Evolutionary conservation across 2,113 vertebrate genomes (phyloP).

Genomic region (Caloenas nicobarica): DNA sequence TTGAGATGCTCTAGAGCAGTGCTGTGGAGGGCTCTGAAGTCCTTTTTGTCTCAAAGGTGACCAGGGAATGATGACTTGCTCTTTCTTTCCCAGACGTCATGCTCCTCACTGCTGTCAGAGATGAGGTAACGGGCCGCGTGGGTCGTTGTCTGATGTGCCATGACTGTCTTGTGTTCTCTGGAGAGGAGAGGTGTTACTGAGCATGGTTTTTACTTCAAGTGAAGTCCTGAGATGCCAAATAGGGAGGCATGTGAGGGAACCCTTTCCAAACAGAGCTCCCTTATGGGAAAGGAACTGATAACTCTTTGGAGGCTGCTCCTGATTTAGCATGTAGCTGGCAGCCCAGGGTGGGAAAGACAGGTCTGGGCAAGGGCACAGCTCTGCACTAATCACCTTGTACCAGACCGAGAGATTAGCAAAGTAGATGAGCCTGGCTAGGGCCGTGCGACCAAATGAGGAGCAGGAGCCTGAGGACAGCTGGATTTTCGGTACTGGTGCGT

Average conservation of each 20-base stretch:
- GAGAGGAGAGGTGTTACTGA: neutral
- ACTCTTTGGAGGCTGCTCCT: neutral
- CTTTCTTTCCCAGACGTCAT: neutral
- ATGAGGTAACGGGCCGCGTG: neutral
- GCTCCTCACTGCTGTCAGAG: neutral
- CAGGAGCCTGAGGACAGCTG: neutral
- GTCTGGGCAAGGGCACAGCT: neutral
- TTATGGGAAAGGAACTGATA: neutral
- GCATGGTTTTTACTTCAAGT: neutral
- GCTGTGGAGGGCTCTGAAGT: neutral
- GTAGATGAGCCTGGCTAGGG: neutral
- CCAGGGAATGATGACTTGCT: neutral
- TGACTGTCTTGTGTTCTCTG: neutral
- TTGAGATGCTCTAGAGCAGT: neutral
- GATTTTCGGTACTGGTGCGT: neutral
- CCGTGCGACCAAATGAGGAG: neutral
- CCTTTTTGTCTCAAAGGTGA: neutral
- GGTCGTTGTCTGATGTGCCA: rapidly evolving
- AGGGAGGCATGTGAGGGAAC: neutral
- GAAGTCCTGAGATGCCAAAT: neutral
- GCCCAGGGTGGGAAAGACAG: neutral
- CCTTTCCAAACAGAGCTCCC: neutral
- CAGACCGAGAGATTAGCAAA: neutral
- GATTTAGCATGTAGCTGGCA: conserved; percentile 2
- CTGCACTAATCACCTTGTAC: neutral